Percentiles rank a stretch among this genome's conserved stretches.
Conservation (phyloP, 2,797 vertebrate genomes). For the Ambastaia sidthimunki region DNA sequence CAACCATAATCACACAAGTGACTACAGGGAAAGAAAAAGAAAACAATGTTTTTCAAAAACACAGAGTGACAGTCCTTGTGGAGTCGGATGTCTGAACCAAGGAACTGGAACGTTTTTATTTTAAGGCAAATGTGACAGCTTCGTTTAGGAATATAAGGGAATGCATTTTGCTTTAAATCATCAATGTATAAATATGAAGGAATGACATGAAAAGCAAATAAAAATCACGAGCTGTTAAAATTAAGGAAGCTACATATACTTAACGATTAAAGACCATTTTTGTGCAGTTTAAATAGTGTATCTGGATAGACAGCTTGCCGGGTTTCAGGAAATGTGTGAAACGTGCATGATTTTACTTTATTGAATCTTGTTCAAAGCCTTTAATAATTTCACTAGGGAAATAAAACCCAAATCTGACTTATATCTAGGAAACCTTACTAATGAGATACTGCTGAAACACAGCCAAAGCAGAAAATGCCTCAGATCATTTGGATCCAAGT, state of each 20-base stretch:
- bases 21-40: constrained; percentile 39
- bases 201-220: background rate
- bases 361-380: constrained; percentile 15
- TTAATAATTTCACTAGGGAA: constrained; percentile 12
- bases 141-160: constrained; percentile 6
- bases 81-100: constrained; percentile 33
- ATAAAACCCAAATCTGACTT: constrained; percentile 13
- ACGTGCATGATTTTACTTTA: background rate
- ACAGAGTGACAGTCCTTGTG: constrained; percentile 39
- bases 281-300: background rate
- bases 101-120: constrained; percentile 4
- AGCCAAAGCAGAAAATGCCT: constrained; percentile 8
- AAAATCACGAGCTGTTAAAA: background rate
- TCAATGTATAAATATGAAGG: background rate
- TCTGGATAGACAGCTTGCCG: constrained; percentile 1
- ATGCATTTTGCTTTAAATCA: background rate
- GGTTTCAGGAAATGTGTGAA: background rate
- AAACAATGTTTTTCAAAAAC: constrained; percentile 43
- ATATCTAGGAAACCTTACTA: constrained; percentile 11
- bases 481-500: constrained; percentile 5
- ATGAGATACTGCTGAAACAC: constrained; percentile 9
- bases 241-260: background rate
- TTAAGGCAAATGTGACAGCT: constrained; percentile 9
- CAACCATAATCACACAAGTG: constrained; percentile 40
- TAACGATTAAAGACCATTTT: background rate